phyloP scores from a whole-genome alignment of 2,888 invertebrate genomes.

The Oeneis ivallda region DNA sequence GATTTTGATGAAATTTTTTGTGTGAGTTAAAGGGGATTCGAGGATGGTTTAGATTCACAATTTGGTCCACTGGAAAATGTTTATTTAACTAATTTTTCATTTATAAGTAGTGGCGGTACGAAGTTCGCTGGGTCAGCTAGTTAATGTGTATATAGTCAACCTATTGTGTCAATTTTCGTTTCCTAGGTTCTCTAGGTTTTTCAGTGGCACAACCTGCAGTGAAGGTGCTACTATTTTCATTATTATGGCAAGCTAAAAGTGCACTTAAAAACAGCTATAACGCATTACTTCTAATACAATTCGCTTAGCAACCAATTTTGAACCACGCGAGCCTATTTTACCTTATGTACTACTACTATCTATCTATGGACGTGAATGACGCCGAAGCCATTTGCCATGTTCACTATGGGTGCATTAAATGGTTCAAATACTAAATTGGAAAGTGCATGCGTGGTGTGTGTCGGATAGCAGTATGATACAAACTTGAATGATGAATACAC shows the following conservation, averaged over 20 bases:
- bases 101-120: too few species aligned
- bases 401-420: constrained; percentile 23
- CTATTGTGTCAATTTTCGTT: too few species aligned
- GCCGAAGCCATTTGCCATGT: constrained; percentile 20
- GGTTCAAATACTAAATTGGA: background rate
- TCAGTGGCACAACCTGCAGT: background rate
- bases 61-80: too few species aligned
- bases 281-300: constrained; percentile 4
- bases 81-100: too few species aligned
- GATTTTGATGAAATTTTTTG: too few species aligned
- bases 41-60: too few species aligned
- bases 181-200: too few species aligned
- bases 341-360: constrained; percentile 17
- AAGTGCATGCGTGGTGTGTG: constrained; percentile 23
- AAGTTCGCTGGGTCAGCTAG: too few species aligned
- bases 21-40: too few species aligned
- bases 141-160: too few species aligned
- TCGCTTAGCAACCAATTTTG: constrained; percentile 12
- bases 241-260: constrained; percentile 12
- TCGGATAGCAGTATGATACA: constrained; percentile 1
- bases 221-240: background rate
- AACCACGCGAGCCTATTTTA: constrained; percentile 15
- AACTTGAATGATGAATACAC: constrained; percentile 23
- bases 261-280: constrained; percentile 3
- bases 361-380: constrained; percentile 33